Conservation (phyloP, 2,888 invertebrate genomes). For the Leucania comma region DNA sequence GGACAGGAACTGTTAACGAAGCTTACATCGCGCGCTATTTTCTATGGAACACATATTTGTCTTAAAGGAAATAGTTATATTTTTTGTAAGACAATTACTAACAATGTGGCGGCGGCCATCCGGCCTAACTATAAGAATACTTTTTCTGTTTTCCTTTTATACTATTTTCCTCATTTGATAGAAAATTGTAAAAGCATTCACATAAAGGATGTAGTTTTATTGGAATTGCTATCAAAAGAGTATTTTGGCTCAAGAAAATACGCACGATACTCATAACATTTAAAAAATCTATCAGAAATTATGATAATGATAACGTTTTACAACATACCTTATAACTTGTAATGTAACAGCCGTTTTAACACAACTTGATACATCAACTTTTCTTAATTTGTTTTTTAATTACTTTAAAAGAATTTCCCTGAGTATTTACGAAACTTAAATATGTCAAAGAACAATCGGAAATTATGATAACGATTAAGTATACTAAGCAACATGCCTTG, state of each 20-base stretch:
- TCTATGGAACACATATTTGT: not conserved
- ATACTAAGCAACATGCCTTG: not conserved
- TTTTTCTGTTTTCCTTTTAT: not conserved
- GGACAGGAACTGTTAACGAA: not conserved
- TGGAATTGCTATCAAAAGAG: not conserved
- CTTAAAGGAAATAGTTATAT: slow-evolving; percentile 3
- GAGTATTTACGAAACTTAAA: not conserved
- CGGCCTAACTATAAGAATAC: no score
- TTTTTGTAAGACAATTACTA: slow-evolving; percentile 9
- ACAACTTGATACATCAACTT: not conserved
- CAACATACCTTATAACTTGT: not conserved
- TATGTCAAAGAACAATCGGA: not conserved
- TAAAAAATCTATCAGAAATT: not conserved
- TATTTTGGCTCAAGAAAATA: no score
- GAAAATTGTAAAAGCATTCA: no score
- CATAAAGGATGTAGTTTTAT: not conserved
- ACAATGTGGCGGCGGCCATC: slow-evolving; percentile 1
- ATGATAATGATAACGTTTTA: not conserved
- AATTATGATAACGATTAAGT: not conserved
- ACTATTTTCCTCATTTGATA: not conserved
- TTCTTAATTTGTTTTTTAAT: no score
- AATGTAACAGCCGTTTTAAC: not conserved
- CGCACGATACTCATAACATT: not conserved
- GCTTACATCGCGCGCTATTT: not conserved
- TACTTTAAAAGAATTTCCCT: no score